Evolutionary conservation across 2,888 invertebrate genomes (phyloP).

Genomic region (Neoascia interrupta): DNA sequence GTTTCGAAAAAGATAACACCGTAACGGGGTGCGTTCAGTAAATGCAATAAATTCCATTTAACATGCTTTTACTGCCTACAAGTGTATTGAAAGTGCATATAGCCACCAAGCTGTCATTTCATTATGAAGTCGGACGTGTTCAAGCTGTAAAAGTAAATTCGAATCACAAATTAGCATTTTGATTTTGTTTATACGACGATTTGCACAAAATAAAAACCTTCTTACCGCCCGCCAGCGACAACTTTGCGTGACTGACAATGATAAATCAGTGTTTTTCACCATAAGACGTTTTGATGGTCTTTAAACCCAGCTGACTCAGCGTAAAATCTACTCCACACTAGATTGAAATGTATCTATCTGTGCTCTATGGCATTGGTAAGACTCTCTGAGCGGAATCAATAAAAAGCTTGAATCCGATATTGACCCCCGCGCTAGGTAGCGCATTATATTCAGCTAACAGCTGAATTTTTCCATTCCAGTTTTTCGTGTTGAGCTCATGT

Average conservation of each 20-base stretch:
- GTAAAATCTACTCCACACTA: neutral
- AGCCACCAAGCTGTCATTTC: too few relatives aligned
- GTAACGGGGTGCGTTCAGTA: too few relatives aligned
- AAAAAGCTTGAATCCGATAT: neutral
- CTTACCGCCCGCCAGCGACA: neutral
- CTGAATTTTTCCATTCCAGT: conserved; percentile 31
- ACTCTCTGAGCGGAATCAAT: neutral
- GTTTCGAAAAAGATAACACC: too few relatives aligned
- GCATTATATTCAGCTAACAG: conserved; percentile 22
- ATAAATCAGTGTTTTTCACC: conserved; percentile 14
- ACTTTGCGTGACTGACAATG: neutral
- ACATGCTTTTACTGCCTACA: too few relatives aligned
- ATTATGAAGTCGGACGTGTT: too few relatives aligned
- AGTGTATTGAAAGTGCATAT: too few relatives aligned
- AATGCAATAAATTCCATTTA: too few relatives aligned
- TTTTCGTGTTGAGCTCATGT: conserved; percentile 18
- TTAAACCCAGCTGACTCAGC: conserved; percentile 26
- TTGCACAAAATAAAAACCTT: too few relatives aligned
- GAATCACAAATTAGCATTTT: too few relatives aligned
- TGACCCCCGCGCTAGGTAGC: conserved; percentile 27
- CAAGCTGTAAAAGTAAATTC: too few relatives aligned
- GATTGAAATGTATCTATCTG: too few relatives aligned
- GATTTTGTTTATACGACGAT: too few relatives aligned
- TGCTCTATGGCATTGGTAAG: conserved; percentile 16
- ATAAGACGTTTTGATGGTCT: neutral